These are phyloP conservation scores for Fistularia commersonii DNA, from an alignment of 2,797 vertebrate species.

Conservation along the genomic window DNA sequence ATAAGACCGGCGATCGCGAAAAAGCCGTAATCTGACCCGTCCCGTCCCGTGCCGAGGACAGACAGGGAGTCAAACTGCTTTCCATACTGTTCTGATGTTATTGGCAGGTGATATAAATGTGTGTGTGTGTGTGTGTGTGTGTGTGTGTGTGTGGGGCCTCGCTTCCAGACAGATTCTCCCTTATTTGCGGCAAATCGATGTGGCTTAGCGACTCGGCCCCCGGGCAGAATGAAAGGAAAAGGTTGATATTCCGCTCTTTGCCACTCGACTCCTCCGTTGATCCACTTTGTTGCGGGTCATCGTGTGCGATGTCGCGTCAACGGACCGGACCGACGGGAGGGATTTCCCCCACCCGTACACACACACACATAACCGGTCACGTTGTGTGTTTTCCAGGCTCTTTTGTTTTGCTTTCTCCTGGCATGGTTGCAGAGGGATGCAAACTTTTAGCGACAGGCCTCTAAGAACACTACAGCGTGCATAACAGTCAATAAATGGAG, in stretches of 20 bases:
- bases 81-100: too few species aligned
- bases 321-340: slow-evolving; percentile 48
- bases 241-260: slow-evolving; percentile 64
- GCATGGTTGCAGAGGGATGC: slow-evolving; percentile 13
- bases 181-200: slow-evolving; percentile 65
- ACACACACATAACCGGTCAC: too few species aligned
- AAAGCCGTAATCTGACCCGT: slow-evolving; percentile 59
- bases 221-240: slow-evolving; percentile 58
- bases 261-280: slow-evolving; percentile 58
- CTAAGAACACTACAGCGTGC: background rate
- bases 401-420: slow-evolving; percentile 31
- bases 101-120: too few species aligned
- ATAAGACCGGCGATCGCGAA: slow-evolving; percentile 62
- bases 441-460: slow-evolving; percentile 17
- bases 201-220: slow-evolving; percentile 47
- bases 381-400: slow-evolving; percentile 40
- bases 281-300: slow-evolving; percentile 63
- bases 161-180: slow-evolving; percentile 13
- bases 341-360: too few species aligned
- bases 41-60: too few species aligned
- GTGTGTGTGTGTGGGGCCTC: slow-evolving; percentile 21
- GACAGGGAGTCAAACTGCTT: too few species aligned
- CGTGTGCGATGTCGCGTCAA: slow-evolving; percentile 64
- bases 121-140: slow-evolving; percentile 27
- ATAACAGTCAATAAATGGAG: too few species aligned